A percentile compares a stretch with the other conserved stretches of the same genome.
These are phyloP conservation scores for Lota lota DNA, from an alignment of 2,113 vertebrate species.

Conservation along the genomic window DNA sequence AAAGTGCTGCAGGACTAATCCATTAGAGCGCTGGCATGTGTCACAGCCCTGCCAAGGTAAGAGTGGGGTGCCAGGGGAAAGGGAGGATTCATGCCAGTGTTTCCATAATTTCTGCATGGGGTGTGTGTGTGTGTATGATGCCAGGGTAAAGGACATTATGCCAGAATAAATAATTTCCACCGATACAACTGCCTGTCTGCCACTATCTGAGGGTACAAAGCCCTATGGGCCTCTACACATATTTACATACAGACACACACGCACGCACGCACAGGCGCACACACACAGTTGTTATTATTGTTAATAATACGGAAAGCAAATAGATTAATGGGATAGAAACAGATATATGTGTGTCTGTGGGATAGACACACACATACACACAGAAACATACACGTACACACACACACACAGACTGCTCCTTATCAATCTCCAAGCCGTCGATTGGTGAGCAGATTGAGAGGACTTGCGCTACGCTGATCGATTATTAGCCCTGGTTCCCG, in stretches of 20 bases:
- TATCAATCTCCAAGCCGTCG: constrained; percentile 57
- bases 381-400: constrained; percentile 10
- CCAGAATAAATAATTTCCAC: constrained; percentile 38
- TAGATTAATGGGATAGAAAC: constrained; percentile 30
- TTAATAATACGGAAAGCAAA: constrained; percentile 13
- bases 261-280: constrained; percentile 1
- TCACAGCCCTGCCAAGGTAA: constrained; percentile 43
- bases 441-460: constrained; percentile 41
- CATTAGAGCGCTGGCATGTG: constrained; percentile 49
- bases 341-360: not conserved
- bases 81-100: constrained; percentile 46
- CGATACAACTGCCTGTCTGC: constrained; percentile 46
- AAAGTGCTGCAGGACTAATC: constrained; percentile 52
- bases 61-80: constrained; percentile 46
- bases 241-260: constrained; percentile 6
- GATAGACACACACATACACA: constrained; percentile 20
- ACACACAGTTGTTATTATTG: not conserved
- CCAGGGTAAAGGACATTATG: constrained; percentile 31
- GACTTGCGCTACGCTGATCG: constrained; percentile 54
- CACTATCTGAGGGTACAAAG: constrained; percentile 30
- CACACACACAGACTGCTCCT: constrained; percentile 29
- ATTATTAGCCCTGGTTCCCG: constrained; percentile 52
- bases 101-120: constrained; percentile 33
- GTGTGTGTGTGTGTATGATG: constrained; percentile 16
- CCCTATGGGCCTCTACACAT: constrained; percentile 1